Conservation (phyloP, 1,140 invertebrate species). For the Adoxophyes honmai region DNA sequence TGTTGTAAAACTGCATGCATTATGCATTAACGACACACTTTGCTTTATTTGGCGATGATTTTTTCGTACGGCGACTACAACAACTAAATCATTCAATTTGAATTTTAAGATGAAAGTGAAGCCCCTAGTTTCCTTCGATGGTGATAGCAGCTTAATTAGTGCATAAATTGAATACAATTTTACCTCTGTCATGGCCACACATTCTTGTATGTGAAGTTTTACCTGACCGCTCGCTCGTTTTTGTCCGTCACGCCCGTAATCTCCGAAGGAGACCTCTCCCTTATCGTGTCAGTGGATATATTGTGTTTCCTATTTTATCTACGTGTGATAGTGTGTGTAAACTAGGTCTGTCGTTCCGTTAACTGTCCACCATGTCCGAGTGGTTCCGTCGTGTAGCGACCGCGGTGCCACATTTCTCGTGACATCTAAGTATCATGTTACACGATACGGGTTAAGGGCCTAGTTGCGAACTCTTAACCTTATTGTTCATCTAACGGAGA, state of each 20-base stretch:
- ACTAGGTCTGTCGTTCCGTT: constrained; percentile 9
- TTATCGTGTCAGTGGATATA: neutral
- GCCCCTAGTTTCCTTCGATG: no score
- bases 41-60: neutral
- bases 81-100: no score
- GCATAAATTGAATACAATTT: no score
- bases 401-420: constrained; percentile 11
- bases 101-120: no score
- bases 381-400: neutral
- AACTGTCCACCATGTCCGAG: constrained; percentile 9
- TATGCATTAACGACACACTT: constrained; percentile 7
- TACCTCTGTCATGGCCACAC: no score
- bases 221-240: no score
- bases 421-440: neutral
- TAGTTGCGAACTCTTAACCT: neutral
- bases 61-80: no score
- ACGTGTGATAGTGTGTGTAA: constrained; percentile 1
- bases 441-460: neutral
- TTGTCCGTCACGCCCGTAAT: no score
- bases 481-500: no score
- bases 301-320: neutral
- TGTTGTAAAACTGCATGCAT: constrained; percentile 10
- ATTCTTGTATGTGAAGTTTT: no score
- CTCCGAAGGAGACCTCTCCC: no score
- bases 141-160: no score